Base-by-base conservation (phyloP, 2,113 vertebrate species). In the Chloroceryle aenea region DNA sequence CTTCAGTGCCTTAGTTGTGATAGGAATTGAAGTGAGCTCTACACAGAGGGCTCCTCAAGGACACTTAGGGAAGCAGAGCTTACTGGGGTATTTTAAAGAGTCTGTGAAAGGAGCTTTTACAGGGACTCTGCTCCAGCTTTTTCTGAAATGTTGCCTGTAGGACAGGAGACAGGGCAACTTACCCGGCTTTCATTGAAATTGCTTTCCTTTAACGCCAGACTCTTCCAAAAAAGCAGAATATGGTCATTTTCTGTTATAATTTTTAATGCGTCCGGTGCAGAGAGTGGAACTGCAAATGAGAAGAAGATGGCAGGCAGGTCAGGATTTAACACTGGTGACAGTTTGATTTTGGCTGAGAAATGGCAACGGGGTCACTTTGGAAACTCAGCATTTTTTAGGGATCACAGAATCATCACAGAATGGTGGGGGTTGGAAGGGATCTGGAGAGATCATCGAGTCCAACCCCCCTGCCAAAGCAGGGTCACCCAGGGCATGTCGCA, bases 161-260 rank as follows among this genome's bases (percentile, higher is more conserved):
- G 55, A 48, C 4, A 7, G 10, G 50, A 64, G 15, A 50, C 4
- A 29, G 63, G 26, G 7, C 30, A 14, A 96, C 99, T 99, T 93
- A 99, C 99, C 98, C 99, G 97, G 98, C 98, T 99, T 96, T 99
- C 99, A 32, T 99, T 99, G 95, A 99, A 99, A 89, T 98, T 97
- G 25, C 98, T 99, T 85, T 99, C 99, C 86, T 98, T 99, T 75
- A 99, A 95, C 0, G 99, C 99, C 78, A 99, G 97, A 93, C 99
- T 99, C 97, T 99, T 99, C 99, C 99, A 99, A 90, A 99, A 98
- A 11, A 99, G 98, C 94, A 99, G 98, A 80, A 99, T 97, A 1
- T 99, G 99, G 86, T 99, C 99, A 0, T 98, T 99, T 97, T 99
- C 99, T 5, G 98, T 98, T 90, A 99, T 94, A 64, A 99, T 98